Evolutionary conservation across 2,113 vertebrate genomes (phyloP), one percentile per base, ranked within the genome.

Genomic region (Phodopus roborovskii): DNA sequence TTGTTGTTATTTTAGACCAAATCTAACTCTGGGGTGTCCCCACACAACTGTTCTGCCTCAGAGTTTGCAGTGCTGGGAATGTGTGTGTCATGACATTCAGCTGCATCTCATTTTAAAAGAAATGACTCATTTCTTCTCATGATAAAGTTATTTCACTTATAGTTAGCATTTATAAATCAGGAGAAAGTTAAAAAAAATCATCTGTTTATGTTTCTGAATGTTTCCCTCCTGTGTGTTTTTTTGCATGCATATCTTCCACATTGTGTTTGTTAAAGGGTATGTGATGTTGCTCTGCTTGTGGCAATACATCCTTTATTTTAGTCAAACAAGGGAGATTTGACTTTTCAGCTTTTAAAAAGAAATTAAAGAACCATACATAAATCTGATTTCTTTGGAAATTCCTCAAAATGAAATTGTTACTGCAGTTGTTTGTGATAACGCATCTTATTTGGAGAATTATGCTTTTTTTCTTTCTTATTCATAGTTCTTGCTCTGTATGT

Each of bases 321-420:
- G 19, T 75, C 39, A 6, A 30, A 68, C 4, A 62, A 58, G n/a
- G 48, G 39, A 53, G 17, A 74, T 70, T 11, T 58, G 26, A 64
- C 70, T 87, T 79, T 90, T 36, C 13, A 71, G 66, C 70, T 20
- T 50, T 48, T 73, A 5, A 42, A 22, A 30, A 66, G 60, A 22
- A 48, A 45, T 22, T n/a, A n/a, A 88, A 81, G 88, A 3, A 33
- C 42, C 56, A n/a, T 16, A 83, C 17, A 33, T 48, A 79, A 90
- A 30, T 28, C n/a, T 82, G 22, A 91, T 88, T 87, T 36, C 70
- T 92, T 74, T 56, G 78, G 36, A 88, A 88, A 50, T 87, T 81
- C 90, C n/a, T 97, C 83, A 82, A 94, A 75, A 30, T 92, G 48
- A 74, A 94, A 83, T 68, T 93, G 39, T 64, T 86, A 78, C 87